Base-by-base conservation (phyloP, 2,888 invertebrate genomes). In the Polydrusus pterygomalis region DNA sequence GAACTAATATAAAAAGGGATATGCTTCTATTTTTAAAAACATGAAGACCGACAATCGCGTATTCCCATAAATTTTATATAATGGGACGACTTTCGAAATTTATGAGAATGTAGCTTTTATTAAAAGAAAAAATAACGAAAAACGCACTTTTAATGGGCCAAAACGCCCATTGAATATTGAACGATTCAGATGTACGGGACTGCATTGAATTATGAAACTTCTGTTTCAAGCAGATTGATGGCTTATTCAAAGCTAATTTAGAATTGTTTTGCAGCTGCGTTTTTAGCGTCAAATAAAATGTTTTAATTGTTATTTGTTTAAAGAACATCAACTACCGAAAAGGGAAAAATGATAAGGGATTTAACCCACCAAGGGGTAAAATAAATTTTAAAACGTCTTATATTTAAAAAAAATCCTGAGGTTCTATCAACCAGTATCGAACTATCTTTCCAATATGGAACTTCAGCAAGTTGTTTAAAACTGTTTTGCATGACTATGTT, bases 101-200 rank as follows among this genome's bases (percentile, higher is more conserved):
- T 67, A 67, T 38, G 67, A 67, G 49, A 54, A 67, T 49, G 38
- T 51, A 38, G 51, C 67, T 67, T 67, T 67, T 49, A 67, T 67
- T 67, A 67, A 67, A 67, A 54, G 38, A 67, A 67, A 65, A 65
- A 65, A 65, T 65, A 65, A 65, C 65, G 51, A 65, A 49, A 54
- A 51, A 67, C 67, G 67, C 67, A 67, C 67, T 51, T 67, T 67
- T 67, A 51, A 67, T 67, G 67, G 67, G 17, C 67, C 17, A 54
- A 67, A 51, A 54, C 40, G 34, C 15, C 51, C 67, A 67, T 67
- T 51, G 67, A 67, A 67, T 67, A 67, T 67, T 67, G 51, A 67
- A 34, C 51, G 18, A 38, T 17, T 51, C 67, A 49, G 17, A 54
- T 40, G 15, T 45, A 18, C 54, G 51, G 54, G 38, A 34, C 17